Percentiles rank a stretch among this genome's conserved stretches.
phyloP scores from a whole-genome alignment of 1,140 invertebrate genomes.

The Daktulosphaira vitifoliae region DNA sequence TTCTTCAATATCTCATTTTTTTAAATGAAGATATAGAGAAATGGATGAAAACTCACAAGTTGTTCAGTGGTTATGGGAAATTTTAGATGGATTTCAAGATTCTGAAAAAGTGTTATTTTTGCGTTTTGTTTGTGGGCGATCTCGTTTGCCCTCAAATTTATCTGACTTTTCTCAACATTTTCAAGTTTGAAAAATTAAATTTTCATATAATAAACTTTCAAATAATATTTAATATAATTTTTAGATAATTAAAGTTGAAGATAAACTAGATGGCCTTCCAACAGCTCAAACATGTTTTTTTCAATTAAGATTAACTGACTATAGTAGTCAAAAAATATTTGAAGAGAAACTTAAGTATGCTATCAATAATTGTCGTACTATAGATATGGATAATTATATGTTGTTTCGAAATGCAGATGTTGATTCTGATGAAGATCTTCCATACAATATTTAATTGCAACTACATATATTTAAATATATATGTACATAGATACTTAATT shows the following conservation, averaged over 20 bases:
- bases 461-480: no score
- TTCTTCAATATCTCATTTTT: slow-evolving; percentile 23
- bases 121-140: slow-evolving; percentile 59
- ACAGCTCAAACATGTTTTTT: slow-evolving; percentile 64
- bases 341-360: slow-evolving; percentile 56
- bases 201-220: neutral
- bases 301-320: slow-evolving; percentile 58
- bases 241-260: slow-evolving; percentile 52
- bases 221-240: slow-evolving; percentile 30
- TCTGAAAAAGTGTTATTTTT: slow-evolving; percentile 59
- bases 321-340: slow-evolving; percentile 53
- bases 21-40: slow-evolving; percentile 57
- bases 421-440: slow-evolving; percentile 48
- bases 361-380: slow-evolving; percentile 60
- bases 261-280: slow-evolving; percentile 53
- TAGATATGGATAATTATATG: slow-evolving; percentile 69
- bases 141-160: slow-evolving; percentile 55
- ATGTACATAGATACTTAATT: no score
- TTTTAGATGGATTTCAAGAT: slow-evolving; percentile 55
- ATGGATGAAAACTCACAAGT: slow-evolving; percentile 54
- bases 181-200: slow-evolving; percentile 46
- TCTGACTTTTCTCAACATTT: slow-evolving; percentile 59
- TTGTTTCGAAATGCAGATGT: slow-evolving; percentile 53
- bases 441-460: no score
- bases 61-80: slow-evolving; percentile 58